A percentile compares a stretch with the other conserved stretches of the same genome.
phyloP scores from a whole-genome alignment of 2,113 vertebrate species.

The Pogonocichla stellata region DNA sequence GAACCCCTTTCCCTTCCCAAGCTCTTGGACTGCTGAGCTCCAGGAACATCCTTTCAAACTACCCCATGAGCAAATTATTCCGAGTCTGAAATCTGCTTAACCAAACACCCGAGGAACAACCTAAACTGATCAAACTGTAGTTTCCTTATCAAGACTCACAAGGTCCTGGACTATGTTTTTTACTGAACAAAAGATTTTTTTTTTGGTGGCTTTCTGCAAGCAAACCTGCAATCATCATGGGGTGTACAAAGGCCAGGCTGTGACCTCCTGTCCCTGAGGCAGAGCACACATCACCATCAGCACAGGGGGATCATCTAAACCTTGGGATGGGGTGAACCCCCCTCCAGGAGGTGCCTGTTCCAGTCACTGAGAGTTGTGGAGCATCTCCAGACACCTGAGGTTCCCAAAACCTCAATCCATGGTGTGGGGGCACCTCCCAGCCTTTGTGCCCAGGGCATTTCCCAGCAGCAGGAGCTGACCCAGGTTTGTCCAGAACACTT shows the following conservation, averaged over 20 bases:
- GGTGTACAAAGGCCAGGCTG: neutral
- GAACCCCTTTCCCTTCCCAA: neutral
- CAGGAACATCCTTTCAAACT: neutral
- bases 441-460: accelerated
- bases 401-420: neutral
- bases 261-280: neutral
- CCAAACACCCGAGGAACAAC: neutral
- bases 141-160: neutral
- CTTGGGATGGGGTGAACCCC: neutral
- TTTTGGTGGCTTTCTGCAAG: neutral
- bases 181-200: neutral
- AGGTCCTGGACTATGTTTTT: neutral
- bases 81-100: neutral
- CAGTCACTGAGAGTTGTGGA: neutral
- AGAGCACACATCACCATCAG: neutral
- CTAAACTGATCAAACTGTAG: neutral
- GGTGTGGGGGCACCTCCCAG: too few species aligned
- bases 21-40: neutral
- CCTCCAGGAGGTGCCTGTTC: neutral
- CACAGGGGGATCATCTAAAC: neutral
- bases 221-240: neutral
- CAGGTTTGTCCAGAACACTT: neutral
- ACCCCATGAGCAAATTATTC: neutral
- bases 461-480: neutral
- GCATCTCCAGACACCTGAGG: neutral